Evolutionary conservation across 2,888 invertebrate genomes (phyloP).

Genomic region (Rhorus exstirpatorius): DNA sequence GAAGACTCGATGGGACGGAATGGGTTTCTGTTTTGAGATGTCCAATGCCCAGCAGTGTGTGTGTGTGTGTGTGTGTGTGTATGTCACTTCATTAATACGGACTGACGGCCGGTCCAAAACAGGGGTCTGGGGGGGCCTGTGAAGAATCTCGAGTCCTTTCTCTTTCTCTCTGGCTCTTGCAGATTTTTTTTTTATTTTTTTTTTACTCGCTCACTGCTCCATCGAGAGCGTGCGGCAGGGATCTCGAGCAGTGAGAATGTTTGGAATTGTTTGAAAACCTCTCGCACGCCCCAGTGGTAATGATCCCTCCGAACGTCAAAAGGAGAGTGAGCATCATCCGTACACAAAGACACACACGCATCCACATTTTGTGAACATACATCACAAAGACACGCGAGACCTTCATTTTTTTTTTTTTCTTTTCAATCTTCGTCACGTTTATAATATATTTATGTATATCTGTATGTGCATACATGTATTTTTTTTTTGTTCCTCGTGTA

Average conservation of each 20-base stretch:
- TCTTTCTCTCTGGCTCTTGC: slow-evolving; percentile 59
- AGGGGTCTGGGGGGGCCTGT: too few species aligned
- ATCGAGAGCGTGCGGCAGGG: slow-evolving; percentile 49
- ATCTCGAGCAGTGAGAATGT: slow-evolving; percentile 64
- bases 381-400: slow-evolving; percentile 50
- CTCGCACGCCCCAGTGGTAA: slow-evolving; percentile 73
- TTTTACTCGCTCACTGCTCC: slow-evolving; percentile 63
- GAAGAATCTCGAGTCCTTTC: slow-evolving; percentile 34
- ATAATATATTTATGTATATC: slow-evolving; percentile 22
- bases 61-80: too few species aligned
- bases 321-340: slow-evolving; percentile 51
- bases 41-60: slow-evolving; percentile 63
- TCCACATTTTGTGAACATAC: too few species aligned
- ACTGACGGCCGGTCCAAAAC: slow-evolving; percentile 63
- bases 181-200: slow-evolving; percentile 55
- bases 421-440: slow-evolving; percentile 59
- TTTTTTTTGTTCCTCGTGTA: slow-evolving; percentile 38
- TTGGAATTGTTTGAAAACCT: slow-evolving; percentile 70
- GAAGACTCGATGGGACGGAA: slow-evolving; percentile 67
- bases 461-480: slow-evolving; percentile 14
- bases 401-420: too few species aligned
- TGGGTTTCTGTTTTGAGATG: slow-evolving; percentile 66
- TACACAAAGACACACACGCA: slow-evolving; percentile 29
- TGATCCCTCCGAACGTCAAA: slow-evolving; percentile 72
- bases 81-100: slow-evolving; percentile 69